phyloP scores from a whole-genome alignment of 2,888 invertebrate species.

The Hoplodrina blanda region DNA sequence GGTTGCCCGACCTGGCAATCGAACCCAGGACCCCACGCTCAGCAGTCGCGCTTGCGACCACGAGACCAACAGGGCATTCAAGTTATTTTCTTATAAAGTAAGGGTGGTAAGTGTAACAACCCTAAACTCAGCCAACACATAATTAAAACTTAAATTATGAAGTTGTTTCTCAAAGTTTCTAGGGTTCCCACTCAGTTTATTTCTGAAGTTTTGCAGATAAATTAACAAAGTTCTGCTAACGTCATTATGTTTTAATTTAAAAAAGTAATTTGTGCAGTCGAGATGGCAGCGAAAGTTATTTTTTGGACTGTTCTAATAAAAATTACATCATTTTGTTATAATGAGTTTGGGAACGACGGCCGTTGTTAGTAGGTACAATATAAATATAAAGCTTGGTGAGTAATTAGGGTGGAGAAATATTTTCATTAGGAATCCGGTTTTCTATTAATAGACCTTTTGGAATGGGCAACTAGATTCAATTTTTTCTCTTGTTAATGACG shows the following conservation, averaged over 20 bases:
- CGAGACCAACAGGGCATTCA: too few species aligned
- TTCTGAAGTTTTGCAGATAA: slow-evolving; percentile 48
- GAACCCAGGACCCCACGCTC: too few species aligned
- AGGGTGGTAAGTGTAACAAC: too few species aligned
- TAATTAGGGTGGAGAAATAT: neutral
- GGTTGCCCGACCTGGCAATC: too few species aligned
- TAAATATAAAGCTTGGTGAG: slow-evolving; percentile 4
- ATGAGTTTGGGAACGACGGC: neutral
- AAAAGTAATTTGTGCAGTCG: slow-evolving; percentile 38
- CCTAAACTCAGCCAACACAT: slow-evolving; percentile 26
- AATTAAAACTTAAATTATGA: slow-evolving; percentile 54
- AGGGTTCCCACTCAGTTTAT: slow-evolving; percentile 33
- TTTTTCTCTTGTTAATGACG: too few species aligned
- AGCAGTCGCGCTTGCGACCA: too few species aligned
- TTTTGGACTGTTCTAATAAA: slow-evolving; percentile 14
- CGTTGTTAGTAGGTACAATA: neutral
- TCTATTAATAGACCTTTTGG: neutral
- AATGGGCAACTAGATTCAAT: too few species aligned
- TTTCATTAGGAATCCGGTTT: neutral
- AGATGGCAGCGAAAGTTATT: slow-evolving; percentile 21
- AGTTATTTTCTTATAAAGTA: too few species aligned
- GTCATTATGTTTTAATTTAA: slow-evolving; percentile 53
- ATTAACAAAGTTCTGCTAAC: slow-evolving; percentile 56
- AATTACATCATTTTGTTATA: neutral
- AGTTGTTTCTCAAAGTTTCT: slow-evolving; percentile 44